Evolutionary conservation across 2,113 vertebrate species (phyloP).

Genomic region (Hippocampus mohnikei): DNA sequence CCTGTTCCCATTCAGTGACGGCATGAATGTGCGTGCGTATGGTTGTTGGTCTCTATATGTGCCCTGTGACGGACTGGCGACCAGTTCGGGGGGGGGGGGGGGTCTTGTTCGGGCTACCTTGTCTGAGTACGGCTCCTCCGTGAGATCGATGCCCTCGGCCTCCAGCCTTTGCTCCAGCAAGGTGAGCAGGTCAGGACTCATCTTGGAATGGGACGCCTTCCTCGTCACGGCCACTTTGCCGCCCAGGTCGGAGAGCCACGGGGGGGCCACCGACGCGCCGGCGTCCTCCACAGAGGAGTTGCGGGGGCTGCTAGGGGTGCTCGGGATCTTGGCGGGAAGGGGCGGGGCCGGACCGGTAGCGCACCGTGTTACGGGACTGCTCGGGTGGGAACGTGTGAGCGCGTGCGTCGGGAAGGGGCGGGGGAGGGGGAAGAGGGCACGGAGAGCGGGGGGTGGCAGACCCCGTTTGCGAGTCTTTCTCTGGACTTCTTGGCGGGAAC

Average conservation of each 20-base stretch:
- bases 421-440: slow-evolving; percentile 72
- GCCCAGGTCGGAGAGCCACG: slow-evolving; percentile 85
- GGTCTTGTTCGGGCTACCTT: slow-evolving; percentile 73
- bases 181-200: slow-evolving; percentile 79
- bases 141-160: slow-evolving; percentile 90
- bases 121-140: slow-evolving; percentile 93
- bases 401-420: slow-evolving; percentile 75
- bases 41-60: too few relatives aligned
- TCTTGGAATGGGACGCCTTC: slow-evolving; percentile 81
- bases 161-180: slow-evolving; percentile 84
- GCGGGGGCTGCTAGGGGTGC: slow-evolving; percentile 57
- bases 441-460: slow-evolving; percentile 70
- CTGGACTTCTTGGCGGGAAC: slow-evolving; percentile 93
- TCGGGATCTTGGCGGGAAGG: slow-evolving; percentile 76
- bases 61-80: too few relatives aligned
- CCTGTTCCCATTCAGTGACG: too few relatives aligned
- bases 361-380: slow-evolving; percentile 50
- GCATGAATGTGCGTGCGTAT: too few relatives aligned
- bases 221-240: slow-evolving; percentile 79
- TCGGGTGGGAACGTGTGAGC: slow-evolving; percentile 57
- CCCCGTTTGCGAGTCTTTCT: slow-evolving; percentile 87
- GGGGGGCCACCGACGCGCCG: slow-evolving; percentile 72
- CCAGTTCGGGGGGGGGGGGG: too few relatives aligned
- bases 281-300: slow-evolving; percentile 65
- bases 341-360: slow-evolving; percentile 58